These are phyloP conservation scores for Charanyca ferruginea DNA, from an alignment of 2,888 invertebrate genomes.

Conservation along the genomic window DNA sequence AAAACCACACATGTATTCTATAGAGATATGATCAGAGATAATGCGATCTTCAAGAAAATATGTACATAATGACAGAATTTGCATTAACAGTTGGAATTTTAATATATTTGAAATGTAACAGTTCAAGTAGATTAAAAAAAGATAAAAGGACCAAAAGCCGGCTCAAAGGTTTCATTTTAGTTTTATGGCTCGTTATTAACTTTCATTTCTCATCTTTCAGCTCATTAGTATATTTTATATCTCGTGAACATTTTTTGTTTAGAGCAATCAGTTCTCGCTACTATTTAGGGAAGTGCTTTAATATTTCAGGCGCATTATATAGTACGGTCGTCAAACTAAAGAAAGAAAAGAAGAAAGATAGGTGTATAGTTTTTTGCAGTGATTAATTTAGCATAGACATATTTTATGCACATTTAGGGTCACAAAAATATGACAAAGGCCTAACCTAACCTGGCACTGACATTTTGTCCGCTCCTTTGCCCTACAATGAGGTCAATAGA, in stretches of 20 bases:
- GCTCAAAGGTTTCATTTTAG: neutral
- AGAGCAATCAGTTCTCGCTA: no score
- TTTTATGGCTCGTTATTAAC: neutral
- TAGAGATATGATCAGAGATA: slow-evolving; percentile 15
- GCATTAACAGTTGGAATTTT: slow-evolving; percentile 13
- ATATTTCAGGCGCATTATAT: no score
- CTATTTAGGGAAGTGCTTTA: no score
- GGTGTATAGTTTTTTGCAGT: no score
- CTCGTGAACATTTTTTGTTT: no score
- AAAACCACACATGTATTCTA: slow-evolving; percentile 2
- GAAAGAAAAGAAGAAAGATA: no score
- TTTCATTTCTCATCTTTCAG: no score
- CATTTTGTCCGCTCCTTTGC: neutral
- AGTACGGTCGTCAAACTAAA: no score
- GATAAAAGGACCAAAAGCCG: neutral
- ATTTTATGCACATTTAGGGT: neutral
- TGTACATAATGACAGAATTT: slow-evolving; percentile 21
- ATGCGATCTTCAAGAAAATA: neutral
- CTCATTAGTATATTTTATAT: no score
- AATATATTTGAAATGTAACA: slow-evolving; percentile 3
- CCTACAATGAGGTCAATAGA: slow-evolving; percentile 12
- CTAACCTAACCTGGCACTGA: neutral
- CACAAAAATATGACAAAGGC: neutral
- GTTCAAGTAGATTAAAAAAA: neutral
- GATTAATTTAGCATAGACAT: no score